Evolutionary conservation across 2,888 invertebrate genomes (phyloP), one percentile per base, ranked within the genome.

Genomic region (Rotaria macrura): DNA sequence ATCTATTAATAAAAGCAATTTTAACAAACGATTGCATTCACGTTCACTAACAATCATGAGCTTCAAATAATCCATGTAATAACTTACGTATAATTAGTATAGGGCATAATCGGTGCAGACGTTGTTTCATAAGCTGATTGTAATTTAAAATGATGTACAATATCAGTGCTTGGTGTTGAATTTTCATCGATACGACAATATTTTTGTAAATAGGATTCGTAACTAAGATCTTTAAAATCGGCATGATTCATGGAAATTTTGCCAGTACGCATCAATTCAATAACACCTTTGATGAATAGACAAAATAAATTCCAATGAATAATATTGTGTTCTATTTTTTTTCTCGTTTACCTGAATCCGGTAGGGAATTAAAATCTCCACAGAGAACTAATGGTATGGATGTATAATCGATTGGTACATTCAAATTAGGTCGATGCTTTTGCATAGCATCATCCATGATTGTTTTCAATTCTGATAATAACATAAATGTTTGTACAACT

Each of bases 401-500:
- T 89, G 93, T 90, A 87, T 72, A 85, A 85, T 87, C 83, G 87
- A 87, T 52, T 84, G 85, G n/a, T 85, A 84, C 84, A 84, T 88
- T 93, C 89, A 94, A 93, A 88, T 93, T 92, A 79, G 93, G 93
- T 87, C 95, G 93, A 89, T 95, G 93, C 88, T 94, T 94, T 89
- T 94, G 93, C 87, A 94, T 94, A 55, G 95, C 94, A 91, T 88
- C 40, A 95, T 96, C 95, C 87, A 95, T 92, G 87, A 96, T 95
- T 87, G 93, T 93, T 89, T 95, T 94, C 88, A 99, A 92, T 91
- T 98, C 97, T 91, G 96, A 95, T 92, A 96, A 95, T 88, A 99
- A 92, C 97, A 99, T 97, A 95, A 98, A 97, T 55, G 97, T 96
- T 92, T 99, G 99, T 88, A 99, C 97, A 84, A 99, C 93, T 92